phyloP scores from a whole-genome alignment of 2,888 invertebrate species.

The Morpho achilles region DNA sequence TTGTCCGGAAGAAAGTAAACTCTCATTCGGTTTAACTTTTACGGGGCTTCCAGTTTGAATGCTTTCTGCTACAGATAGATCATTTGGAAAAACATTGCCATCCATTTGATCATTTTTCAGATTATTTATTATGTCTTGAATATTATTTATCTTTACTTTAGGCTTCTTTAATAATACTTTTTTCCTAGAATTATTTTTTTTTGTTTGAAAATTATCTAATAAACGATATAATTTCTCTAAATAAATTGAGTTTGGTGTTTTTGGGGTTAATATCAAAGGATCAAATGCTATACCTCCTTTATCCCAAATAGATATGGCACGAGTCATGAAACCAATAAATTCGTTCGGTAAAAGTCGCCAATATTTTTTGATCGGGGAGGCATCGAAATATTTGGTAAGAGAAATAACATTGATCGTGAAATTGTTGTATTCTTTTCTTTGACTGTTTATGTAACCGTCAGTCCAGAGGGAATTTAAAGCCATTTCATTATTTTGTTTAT shows the following conservation, averaged over 20 bases:
- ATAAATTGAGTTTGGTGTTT: conserved; percentile 43
- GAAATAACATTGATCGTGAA: conserved; percentile 44
- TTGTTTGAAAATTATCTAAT: conserved; percentile 36
- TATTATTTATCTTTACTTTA: conserved; percentile 55
- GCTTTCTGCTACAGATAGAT: conserved; percentile 50
- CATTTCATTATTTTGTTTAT: conserved; percentile 52
- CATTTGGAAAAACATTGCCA: conserved; percentile 35
- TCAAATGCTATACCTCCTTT: conserved; percentile 64
- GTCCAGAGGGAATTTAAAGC: conserved; percentile 53
- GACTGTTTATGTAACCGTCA: conserved; percentile 31
- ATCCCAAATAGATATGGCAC: conserved; percentile 63
- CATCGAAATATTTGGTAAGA: conserved; percentile 48
- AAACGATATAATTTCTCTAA: conserved; percentile 48
- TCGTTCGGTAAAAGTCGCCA: conserved; percentile 52
- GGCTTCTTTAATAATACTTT: conserved; percentile 22
- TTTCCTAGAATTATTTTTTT: conserved; percentile 20
- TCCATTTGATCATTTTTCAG: conserved; percentile 42
- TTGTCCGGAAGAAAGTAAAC: not conserved
- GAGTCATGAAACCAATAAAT: conserved; percentile 51
- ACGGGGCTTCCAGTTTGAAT: conserved; percentile 14
- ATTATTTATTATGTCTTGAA: conserved; percentile 61
- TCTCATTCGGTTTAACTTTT: conserved; percentile 11
- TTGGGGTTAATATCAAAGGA: conserved; percentile 52
- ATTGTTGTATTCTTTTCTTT: conserved; percentile 31
- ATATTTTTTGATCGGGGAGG: conserved; percentile 51